Percentiles rank a stretch among this genome's conserved stretches.
Conservation (phyloP, 2,113 vertebrate genomes). For the Danionella cerebrum region DNA sequence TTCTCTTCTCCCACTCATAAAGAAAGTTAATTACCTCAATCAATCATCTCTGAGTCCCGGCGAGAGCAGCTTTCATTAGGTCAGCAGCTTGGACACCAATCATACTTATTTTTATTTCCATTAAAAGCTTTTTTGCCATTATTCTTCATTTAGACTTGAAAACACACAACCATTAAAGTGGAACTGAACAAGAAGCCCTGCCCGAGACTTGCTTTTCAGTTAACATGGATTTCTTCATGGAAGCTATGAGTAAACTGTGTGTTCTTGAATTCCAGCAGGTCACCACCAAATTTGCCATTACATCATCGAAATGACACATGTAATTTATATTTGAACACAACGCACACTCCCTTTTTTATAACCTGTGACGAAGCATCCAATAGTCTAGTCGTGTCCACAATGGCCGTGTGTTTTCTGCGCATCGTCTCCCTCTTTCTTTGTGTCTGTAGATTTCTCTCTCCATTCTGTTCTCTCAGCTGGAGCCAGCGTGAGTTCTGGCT, state of each 20-base stretch:
- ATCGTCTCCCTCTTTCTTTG: not conserved
- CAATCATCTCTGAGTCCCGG: constrained; percentile 37
- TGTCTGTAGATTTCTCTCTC: not conserved
- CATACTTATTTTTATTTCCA: constrained; percentile 43
- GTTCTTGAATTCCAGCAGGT: not conserved
- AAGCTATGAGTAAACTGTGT: not conserved
- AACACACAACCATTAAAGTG: constrained; percentile 9
- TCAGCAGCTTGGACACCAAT: constrained; percentile 30
- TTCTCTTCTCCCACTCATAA: constrained; percentile 27
- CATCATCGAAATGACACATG: not conserved
- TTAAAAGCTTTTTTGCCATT: constrained; percentile 39
- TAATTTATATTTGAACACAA: not conserved
- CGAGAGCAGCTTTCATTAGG: constrained; percentile 43
- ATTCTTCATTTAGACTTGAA: constrained; percentile 16
- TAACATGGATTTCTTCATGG: not conserved
- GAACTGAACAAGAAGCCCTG: not conserved
- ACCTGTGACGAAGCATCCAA: not conserved
- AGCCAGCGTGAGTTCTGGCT: constrained; percentile 6
- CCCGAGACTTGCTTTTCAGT: not conserved
- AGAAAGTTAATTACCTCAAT: constrained; percentile 39
- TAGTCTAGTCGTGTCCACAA: not conserved
- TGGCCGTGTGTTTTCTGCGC: not conserved
- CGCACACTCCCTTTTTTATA: not conserved
- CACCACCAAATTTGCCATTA: not conserved
- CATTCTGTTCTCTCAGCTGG: constrained; percentile 2